Conservation (phyloP, 2,113 vertebrate species). For the Amazona guildingii region DNA sequence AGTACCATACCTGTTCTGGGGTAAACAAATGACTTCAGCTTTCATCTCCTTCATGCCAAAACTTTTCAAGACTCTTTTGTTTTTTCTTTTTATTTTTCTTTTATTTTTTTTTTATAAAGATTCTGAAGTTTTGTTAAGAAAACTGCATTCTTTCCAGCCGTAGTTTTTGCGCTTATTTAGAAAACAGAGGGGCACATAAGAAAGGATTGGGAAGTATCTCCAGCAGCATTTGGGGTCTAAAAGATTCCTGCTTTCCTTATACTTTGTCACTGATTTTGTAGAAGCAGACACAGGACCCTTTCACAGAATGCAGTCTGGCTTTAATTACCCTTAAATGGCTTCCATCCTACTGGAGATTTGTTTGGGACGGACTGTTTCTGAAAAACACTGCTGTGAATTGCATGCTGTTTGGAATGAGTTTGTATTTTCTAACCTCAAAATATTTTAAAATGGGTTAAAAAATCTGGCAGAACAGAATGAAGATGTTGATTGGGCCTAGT, state of each 20-base stretch:
- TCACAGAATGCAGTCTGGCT: background rate
- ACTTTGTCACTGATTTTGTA: background rate
- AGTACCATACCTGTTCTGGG: conserved; percentile 5
- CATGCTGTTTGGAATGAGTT: background rate
- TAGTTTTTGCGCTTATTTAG: background rate
- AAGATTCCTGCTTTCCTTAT: background rate
- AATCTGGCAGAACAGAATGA: background rate
- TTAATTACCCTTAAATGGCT: background rate
- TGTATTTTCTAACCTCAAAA: background rate
- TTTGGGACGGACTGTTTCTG: background rate
- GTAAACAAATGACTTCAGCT: conserved; percentile 56
- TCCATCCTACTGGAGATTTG: background rate
- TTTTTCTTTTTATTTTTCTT: background rate
- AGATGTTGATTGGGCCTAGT: background rate
- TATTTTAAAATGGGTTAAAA: background rate
- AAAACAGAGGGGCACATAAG: background rate
- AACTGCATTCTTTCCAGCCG: background rate
- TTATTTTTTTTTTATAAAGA: background rate
- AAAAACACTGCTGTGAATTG: background rate
- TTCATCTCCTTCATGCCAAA: conserved; percentile 23
- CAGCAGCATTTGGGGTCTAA: background rate
- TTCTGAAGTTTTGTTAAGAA: background rate
- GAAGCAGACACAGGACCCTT: background rate
- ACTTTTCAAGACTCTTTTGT: background rate
- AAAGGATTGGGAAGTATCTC: background rate